A percentile compares a stretch with the other conserved stretches of the same genome.
Evolutionary conservation across 1,140 invertebrate species (phyloP).

Genomic region (Drusus annulatus): DNA sequence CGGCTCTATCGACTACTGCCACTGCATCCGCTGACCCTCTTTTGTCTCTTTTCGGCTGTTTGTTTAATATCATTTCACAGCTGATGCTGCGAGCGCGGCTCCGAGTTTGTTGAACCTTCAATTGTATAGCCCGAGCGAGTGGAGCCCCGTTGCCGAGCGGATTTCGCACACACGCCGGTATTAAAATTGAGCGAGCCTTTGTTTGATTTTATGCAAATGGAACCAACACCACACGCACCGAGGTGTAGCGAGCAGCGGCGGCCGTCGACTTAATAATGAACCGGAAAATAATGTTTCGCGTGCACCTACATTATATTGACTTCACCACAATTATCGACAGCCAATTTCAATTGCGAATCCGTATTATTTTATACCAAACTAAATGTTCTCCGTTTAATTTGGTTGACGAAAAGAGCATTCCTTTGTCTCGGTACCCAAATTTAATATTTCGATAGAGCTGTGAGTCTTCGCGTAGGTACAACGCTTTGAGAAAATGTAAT

Average conservation of each 20-base stretch:
- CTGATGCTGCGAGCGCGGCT: conserved; percentile 7
- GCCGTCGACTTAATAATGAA: no score
- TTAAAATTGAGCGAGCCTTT: conserved; percentile 31
- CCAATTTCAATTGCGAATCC: no score
- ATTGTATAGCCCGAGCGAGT: conserved; percentile 2
- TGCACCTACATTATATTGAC: no score
- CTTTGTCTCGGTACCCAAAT: no score
- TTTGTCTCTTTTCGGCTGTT: conserved; percentile 30
- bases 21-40: conserved; percentile 22
- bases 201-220: conserved; percentile 42
- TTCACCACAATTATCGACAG: no score
- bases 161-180: conserved; percentile 7
- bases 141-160: conserved; percentile 15
- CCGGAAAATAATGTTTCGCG: no score
- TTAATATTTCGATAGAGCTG: no score
- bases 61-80: conserved; percentile 30
- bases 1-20: not conserved
- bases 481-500: no score
- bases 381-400: no score
- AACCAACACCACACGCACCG: conserved; percentile 19
- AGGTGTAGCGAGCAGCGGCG: conserved; percentile 3
- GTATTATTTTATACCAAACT: no score
- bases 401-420: no score
- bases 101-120: conserved; percentile 26
- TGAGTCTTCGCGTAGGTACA: no score